Percentiles rank a stretch among this genome's conserved stretches.
phyloP scores from a whole-genome alignment of 2,888 invertebrate genomes.

The Drosophila greeni region DNA sequence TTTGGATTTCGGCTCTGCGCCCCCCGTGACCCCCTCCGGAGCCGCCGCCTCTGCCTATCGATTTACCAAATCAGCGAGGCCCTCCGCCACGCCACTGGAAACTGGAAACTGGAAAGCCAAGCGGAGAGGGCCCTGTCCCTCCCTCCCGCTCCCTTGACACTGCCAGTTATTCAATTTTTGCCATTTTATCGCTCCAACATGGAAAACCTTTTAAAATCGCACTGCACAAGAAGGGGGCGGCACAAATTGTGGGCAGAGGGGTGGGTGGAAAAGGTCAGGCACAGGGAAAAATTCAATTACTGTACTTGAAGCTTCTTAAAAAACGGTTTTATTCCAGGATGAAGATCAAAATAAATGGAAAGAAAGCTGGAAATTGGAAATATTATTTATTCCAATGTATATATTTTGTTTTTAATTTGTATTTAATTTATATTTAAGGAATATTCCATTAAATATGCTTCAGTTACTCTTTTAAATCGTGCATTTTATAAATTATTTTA shows the following conservation, averaged over 20 bases:
- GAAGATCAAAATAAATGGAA: background rate
- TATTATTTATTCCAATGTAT: background rate
- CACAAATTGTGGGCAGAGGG: background rate
- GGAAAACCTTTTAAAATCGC: conserved; percentile 69
- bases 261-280: conserved; percentile 4
- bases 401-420: background rate
- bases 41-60: conserved; percentile 11
- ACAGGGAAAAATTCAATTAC: background rate
- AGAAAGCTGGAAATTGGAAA: no score
- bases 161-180: conserved; percentile 69
- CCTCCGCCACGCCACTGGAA: conserved; percentile 1
- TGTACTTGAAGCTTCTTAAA: background rate
- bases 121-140: background rate
- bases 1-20: conserved; percentile 23
- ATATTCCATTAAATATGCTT: background rate
- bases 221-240: conserved; percentile 24
- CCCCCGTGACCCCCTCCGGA: no score
- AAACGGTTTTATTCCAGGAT: background rate
- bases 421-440: background rate
- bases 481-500: background rate
- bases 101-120: conserved; percentile 9
- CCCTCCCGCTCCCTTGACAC: conserved; percentile 24
- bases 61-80: conserved; percentile 36
- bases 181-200: conserved; percentile 65
- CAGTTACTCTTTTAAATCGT: background rate